phyloP scores from a whole-genome alignment of 1,140 invertebrate species.

The Copidosoma floridanum region DNA sequence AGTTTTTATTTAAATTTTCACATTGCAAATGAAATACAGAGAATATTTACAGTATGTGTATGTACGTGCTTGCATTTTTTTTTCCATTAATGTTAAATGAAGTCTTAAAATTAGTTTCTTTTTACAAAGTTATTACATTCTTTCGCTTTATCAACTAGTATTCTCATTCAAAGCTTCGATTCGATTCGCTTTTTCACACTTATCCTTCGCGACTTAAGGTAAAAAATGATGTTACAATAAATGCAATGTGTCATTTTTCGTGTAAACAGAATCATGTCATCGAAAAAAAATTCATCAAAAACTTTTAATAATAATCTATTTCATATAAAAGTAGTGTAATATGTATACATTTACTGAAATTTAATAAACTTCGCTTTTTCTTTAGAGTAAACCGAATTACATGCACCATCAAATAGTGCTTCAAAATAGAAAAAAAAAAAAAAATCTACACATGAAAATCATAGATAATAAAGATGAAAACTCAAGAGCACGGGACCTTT shows the following conservation, averaged over 20 bases:
- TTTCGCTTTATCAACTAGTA: conserved; percentile 18
- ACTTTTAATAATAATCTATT: conserved; percentile 22
- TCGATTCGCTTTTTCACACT: conserved; percentile 18
- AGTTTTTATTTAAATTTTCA: conserved; percentile 41
- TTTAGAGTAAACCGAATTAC: conserved; percentile 17
- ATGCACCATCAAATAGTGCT: conserved; percentile 19
- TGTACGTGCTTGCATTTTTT: conserved; percentile 28
- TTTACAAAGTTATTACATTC: conserved; percentile 30
- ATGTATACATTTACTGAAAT: conserved; percentile 23
- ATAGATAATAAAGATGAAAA: conserved; percentile 5
- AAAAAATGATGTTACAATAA: conserved; percentile 30
- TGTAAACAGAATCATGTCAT: conserved; percentile 25
- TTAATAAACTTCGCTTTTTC: conserved; percentile 25
- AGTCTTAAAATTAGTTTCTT: conserved; percentile 26
- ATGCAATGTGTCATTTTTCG: conserved; percentile 29
- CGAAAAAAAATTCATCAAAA: conserved; percentile 27
- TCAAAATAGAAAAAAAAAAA: conserved; percentile 20
- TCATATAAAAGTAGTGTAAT: conserved; percentile 23
- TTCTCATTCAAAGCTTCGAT: conserved; percentile 11
- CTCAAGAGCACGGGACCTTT: conserved; percentile 8
- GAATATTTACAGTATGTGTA: conserved; percentile 53
- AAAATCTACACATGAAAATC: conserved; percentile 6
- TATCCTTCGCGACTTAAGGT: conserved; percentile 21
- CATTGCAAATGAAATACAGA: conserved; percentile 50
- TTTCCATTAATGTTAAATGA: conserved; percentile 16